These are phyloP conservation scores for Cistogaster globosa DNA, from an alignment of 2,888 invertebrate genomes.

Conservation along the genomic window DNA sequence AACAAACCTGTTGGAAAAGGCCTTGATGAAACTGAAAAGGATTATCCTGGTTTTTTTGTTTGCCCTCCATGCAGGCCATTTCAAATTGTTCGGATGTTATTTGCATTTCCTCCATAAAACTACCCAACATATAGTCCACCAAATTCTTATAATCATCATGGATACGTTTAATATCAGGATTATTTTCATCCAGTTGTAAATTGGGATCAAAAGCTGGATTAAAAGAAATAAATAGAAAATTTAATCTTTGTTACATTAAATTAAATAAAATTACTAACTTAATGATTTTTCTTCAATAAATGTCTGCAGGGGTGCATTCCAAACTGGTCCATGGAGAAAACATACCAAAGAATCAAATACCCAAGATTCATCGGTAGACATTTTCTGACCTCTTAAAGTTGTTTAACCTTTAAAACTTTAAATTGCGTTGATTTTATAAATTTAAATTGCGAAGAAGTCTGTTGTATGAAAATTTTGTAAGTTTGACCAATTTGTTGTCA, in stretches of 20 bases:
- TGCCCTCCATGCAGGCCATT: conserved; percentile 87
- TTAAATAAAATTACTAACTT: conserved; percentile 86
- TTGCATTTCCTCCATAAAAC: conserved; percentile 96
- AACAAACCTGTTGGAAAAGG: conserved; percentile 84
- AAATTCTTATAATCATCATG: conserved; percentile 94
- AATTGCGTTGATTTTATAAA: neutral
- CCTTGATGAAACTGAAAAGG: conserved; percentile 86
- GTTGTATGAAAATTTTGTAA: neutral
- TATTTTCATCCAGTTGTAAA: conserved; percentile 86
- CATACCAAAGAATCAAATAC: conserved; percentile 96
- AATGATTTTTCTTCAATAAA: conserved; percentile 97
- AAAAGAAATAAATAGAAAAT: neutral
- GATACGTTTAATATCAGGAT: conserved; percentile 89
- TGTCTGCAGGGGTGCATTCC: conserved; percentile 95
- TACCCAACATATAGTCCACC: conserved; percentile 94
- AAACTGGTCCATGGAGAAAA: conserved; percentile 95
- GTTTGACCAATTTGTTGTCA: conserved; percentile 45
- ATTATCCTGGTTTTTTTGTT: conserved; percentile 81
- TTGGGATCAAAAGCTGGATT: conserved; percentile 92
- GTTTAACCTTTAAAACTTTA: neutral
- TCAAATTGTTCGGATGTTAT: conserved; percentile 95
- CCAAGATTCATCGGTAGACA: conserved; percentile 90
- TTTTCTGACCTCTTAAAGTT: conserved; percentile 62
- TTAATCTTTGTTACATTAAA: neutral
- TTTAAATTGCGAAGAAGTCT: neutral